Percentiles rank a stretch among this genome's conserved stretches.
Conservation (phyloP, 92 coral and sea anemone species). For the Palythoa heliodiscus region DNA sequence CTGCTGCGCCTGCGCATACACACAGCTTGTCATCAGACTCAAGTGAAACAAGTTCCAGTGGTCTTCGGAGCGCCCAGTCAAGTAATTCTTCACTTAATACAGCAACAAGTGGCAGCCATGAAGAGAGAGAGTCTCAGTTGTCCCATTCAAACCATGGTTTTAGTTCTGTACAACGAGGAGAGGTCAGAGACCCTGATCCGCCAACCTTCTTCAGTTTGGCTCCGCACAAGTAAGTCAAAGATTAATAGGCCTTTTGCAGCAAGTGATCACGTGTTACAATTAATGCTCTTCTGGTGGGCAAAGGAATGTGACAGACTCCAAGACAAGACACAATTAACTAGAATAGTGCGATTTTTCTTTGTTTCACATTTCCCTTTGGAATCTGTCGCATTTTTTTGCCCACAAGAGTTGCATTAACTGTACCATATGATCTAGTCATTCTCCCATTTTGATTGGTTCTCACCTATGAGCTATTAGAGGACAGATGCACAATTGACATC, state of each 20-base stretch:
- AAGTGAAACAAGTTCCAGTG: slow-evolving; percentile 32
- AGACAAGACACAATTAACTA: no score
- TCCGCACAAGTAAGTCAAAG: slow-evolving; percentile 22
- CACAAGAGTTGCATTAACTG: no score
- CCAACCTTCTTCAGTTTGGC: slow-evolving; percentile 40
- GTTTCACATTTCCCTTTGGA: no score
- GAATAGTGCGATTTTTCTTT: no score
- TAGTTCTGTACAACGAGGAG: slow-evolving; percentile 9
- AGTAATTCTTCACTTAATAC: slow-evolving; percentile 32
- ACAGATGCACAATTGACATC: no score
- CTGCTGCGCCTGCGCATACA: slow-evolving; percentile 37
- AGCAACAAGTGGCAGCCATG: slow-evolving; percentile 12
- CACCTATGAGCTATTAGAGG: no score
- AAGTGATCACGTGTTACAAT: no score
- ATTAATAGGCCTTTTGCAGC: background rate
- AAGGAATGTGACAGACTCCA: background rate
- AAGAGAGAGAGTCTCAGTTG: slow-evolving; percentile 22
- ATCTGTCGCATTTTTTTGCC: no score
- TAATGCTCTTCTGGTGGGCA: background rate
- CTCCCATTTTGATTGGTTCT: no score
- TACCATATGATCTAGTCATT: no score
- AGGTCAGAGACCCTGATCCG: slow-evolving; percentile 22
- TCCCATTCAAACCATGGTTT: slow-evolving; percentile 13
- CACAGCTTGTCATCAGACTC: slow-evolving; percentile 29
- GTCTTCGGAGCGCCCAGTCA: slow-evolving; percentile 25